Base-by-base conservation (phyloP, 92 coral and sea anemone species). In the Porites evermanni region DNA sequence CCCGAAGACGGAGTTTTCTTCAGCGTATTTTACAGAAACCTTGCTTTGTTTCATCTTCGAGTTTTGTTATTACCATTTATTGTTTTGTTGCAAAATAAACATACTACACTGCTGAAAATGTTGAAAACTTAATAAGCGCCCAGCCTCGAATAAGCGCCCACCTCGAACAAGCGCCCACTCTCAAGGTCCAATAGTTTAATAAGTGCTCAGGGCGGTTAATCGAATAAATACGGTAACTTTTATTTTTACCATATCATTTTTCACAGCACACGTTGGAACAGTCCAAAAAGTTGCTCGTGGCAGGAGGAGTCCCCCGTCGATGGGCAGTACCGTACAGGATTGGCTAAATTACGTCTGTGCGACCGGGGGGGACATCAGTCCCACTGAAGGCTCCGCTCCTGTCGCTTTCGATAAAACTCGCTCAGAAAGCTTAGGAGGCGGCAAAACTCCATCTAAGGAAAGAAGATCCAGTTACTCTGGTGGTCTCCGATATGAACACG, bases 281-380 rank as follows among this genome's bases (percentile, higher is more conserved):
- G 93, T 97, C 24, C 98, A 96, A 56, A 97, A 97, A 80, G 99
- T 97, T 19, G 88, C 98, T 13, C 94, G 99, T 47, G 99, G 99
- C 63, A 91, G 97, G 29, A 91, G 99, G 38, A 97, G 95, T 81
- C 99, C 99, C 56, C 99, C 99, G 1, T 95, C 99, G 13, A 97
- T 97, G 99, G 99, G 99, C 38, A 97, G 99, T 72, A 92, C 92
- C 29, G 99, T 95, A 56, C 92, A 94, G 84, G 99, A 97, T 72
- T 97, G 99, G 99, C 87, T 97, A 12, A 91, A 92, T 79, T 97
- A 97, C 85, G 99, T 97, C 21, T 97, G 98, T 73, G 98, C 99
- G 23, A 95, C 96, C 68, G 95, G 95, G 26, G 95, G 91, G 72
- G 96, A 95, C 82, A 82, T 91, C 77, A 84, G 90, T 61, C 91